Conservation (phyloP, 2,797 vertebrate species). For the Halcyon badia region DNA sequence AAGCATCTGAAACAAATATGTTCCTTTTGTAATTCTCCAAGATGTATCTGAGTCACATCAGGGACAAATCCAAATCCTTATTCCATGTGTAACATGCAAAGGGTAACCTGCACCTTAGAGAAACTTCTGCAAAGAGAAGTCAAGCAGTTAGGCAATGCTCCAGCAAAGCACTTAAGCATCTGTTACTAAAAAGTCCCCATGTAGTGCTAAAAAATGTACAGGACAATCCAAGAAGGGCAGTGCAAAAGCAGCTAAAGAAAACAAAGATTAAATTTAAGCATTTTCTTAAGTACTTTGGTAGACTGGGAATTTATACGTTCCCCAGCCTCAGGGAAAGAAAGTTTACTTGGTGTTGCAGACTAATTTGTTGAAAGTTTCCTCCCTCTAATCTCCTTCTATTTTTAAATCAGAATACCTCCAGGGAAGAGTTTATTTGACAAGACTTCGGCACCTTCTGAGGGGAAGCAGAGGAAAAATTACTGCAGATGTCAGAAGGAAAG, state of each 20-base stretch:
- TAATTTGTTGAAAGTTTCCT: background rate
- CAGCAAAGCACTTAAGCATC: conserved; percentile 44
- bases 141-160: background rate
- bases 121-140: background rate
- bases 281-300: background rate
- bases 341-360: background rate
- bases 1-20: background rate
- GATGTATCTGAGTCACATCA: background rate
- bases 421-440: conserved; percentile 87
- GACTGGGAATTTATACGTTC: background rate
- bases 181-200: background rate
- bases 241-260: background rate
- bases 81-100: background rate
- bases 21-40: background rate
- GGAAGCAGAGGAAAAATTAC: conserved; percentile 71
- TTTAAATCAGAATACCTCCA: conserved; percentile 81
- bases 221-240: background rate
- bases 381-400: background rate
- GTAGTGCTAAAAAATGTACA: background rate
- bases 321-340: background rate
- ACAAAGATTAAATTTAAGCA: background rate
- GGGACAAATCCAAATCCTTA: background rate
- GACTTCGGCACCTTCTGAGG: conserved; percentile 44
- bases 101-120: background rate
- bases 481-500: conserved; percentile 79